Conservation (phyloP, 2,113 vertebrate genomes). For the Coreoperca whiteheadi region DNA sequence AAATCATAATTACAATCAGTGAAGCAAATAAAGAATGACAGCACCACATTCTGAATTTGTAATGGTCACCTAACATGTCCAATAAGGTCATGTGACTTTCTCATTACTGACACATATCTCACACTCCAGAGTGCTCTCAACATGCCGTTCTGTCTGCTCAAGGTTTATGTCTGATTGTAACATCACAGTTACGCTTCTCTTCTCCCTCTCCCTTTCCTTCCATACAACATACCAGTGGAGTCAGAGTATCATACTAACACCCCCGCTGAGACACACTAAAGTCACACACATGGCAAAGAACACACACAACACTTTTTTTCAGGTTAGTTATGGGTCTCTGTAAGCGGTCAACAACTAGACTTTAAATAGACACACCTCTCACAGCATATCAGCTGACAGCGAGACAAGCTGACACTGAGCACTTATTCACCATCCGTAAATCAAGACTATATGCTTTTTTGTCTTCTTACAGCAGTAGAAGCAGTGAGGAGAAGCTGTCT, state of each 20-base stretch:
- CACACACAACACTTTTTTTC: constrained; percentile 12
- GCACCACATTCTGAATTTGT: background rate
- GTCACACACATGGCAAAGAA: constrained; percentile 32
- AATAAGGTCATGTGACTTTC: constrained; percentile 26
- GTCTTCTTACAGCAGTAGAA: background rate
- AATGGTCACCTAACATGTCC: background rate
- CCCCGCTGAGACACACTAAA: constrained; percentile 41
- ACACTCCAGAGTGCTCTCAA: constrained; percentile 30
- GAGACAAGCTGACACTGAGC: constrained; percentile 31
- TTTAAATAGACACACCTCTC: constrained; percentile 61
- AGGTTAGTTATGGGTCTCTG: constrained; percentile 14
- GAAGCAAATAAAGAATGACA: background rate
- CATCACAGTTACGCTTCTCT: constrained; percentile 16
- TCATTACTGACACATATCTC: constrained; percentile 39
- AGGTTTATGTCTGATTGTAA: constrained; percentile 13
- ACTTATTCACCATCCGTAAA: constrained; percentile 25
- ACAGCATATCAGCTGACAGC: constrained; percentile 55
- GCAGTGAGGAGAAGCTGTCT: background rate
- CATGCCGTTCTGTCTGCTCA: constrained; percentile 57
- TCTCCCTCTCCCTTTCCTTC: constrained; percentile 20
- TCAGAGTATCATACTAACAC: constrained; percentile 54
- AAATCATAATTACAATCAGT: background rate
- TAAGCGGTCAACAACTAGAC: constrained; percentile 26
- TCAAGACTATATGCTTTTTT: constrained; percentile 14
- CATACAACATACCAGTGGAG: constrained; percentile 53